These are phyloP conservation scores for Henricia sp. DNA, from an alignment of 53 echinoderm and acorn worm genomes.

Conservation along the genomic window DNA sequence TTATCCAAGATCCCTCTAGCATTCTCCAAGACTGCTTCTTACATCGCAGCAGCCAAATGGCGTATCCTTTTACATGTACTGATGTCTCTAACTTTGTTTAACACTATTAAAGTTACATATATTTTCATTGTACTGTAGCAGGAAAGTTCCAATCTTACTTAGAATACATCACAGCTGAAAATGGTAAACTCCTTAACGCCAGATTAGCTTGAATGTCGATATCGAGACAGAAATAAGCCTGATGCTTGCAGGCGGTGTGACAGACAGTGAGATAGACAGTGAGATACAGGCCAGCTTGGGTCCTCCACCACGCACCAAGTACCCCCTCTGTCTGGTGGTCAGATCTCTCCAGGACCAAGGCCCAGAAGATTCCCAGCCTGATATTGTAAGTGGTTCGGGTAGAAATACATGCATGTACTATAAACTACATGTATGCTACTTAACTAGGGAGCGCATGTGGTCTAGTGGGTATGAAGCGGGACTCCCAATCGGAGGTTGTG, in stretches of 20 bases:
- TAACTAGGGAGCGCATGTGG: no score
- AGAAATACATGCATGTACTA: no score
- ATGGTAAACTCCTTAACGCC: constrained; percentile 3
- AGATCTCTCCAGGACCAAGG: constrained; percentile 37
- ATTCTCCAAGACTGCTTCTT: constrained; percentile 20
- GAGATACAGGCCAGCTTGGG: constrained; percentile 51
- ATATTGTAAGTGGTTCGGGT: constrained; percentile 15
- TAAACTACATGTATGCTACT: no score
- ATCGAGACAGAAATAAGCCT: constrained; percentile 11
- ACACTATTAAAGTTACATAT: not conserved
- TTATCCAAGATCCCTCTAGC: constrained; percentile 27
- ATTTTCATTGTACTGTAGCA: not conserved
- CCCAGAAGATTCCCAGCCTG: not conserved
- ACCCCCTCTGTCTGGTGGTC: constrained; percentile 74
- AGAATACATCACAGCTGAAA: not conserved
- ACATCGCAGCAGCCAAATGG: not conserved
- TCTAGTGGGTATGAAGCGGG: no score
- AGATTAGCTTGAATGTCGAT: constrained; percentile 12
- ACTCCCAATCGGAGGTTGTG: no score
- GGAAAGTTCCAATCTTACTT: no score
- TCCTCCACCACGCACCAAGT: constrained; percentile 71
- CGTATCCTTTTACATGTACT: constrained; percentile 26
- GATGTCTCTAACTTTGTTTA: not conserved
- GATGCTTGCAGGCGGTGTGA: not conserved
- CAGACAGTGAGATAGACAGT: constrained; percentile 23